Evolutionary conservation across 2,797 vertebrate species (phyloP), one percentile per base, ranked within the genome.

Genomic region (Crypturellus tataupa): DNA sequence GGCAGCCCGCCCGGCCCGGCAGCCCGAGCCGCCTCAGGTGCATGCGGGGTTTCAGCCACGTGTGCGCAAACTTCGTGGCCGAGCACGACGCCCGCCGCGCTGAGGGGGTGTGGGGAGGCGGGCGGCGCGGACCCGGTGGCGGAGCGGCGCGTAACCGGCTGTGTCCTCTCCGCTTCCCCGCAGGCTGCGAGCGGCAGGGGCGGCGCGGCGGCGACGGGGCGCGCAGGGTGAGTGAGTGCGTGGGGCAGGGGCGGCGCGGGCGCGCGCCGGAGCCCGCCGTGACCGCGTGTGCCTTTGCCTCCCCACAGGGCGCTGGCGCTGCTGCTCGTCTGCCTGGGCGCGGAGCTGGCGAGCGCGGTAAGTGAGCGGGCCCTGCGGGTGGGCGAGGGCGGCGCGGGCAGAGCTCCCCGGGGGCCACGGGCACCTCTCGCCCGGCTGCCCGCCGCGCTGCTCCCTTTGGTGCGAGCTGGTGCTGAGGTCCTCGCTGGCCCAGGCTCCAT

Each of bases 161-260:
- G 76, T 39, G 60, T 37, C 37, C 62, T 55, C 27, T 55, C 53
- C 16, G 53, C 69, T 33, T 60, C 68, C 44, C 85, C 44, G 37
- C 53, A 31, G 69, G 76, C 67, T 35, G 40, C 25, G 53, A 55
- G 64, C 33, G 47, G 76, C 39, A 62, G 27, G 27, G 86, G 53
- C 53, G 76, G 55, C 68, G 69, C 47, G 39, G 53, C 29, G 27
- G 39, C 40, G n/a, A n/a, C 23, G 60, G 29, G 76, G 49, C 68
- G 69, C 47, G 39, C 82, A 85, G 71, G 94, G 95, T 94, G 95
- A 95, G 95, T 95, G 90, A 95, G 95, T 95, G 90, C 85, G 90
- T 80, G 51, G 51, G 23, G 21, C 10, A 23, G n/a, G 40, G 31
- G 31, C 40, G 40, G 55, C 20, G 62, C 51, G 51, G 51, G 7